These are phyloP conservation scores for Galeopsomyia nigrocyanea DNA, from an alignment of 2,888 invertebrate species.

Conservation along the genomic window DNA sequence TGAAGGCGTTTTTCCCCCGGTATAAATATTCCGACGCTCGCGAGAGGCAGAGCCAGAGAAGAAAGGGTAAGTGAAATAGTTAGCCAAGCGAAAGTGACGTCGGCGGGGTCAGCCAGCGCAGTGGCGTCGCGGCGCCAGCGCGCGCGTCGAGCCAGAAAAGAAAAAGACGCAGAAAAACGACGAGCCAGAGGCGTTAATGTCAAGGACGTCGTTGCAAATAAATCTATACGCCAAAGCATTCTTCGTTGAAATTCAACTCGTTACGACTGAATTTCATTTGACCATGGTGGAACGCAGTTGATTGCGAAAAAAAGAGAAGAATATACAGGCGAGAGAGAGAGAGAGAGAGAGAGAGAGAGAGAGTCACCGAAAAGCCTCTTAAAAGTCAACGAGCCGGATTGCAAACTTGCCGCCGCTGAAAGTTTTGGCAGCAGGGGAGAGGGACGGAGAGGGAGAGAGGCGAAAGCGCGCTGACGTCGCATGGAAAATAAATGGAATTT, in stretches of 20 bases:
- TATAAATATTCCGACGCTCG: conserved; percentile 18
- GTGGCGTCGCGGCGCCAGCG: not conserved
- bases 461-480: not conserved
- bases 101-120: conserved; percentile 29
- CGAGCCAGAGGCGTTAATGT: not conserved
- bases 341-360: not conserved
- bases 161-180: not conserved
- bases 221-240: not conserved
- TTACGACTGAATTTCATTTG: too few species aligned
- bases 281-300: too few species aligned
- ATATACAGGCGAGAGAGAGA: not conserved
- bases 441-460: not conserved
- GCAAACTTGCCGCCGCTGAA: not conserved
- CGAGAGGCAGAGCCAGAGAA: conserved; percentile 17
- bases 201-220: conserved; percentile 13
- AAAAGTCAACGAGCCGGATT: conserved; percentile 31
- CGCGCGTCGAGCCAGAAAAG: not conserved
- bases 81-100: conserved; percentile 50
- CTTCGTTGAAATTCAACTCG: too few species aligned
- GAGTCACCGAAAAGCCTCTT: conserved; percentile 39
- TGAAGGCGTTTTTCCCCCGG: not conserved
- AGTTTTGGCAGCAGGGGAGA: conserved; percentile 7
- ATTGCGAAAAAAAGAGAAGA: too few species aligned
- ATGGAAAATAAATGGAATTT: conserved; percentile 42
- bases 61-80: conserved; percentile 53